Base-by-base conservation (phyloP, 2,888 invertebrate species). In the Aphidius colemani region DNA sequence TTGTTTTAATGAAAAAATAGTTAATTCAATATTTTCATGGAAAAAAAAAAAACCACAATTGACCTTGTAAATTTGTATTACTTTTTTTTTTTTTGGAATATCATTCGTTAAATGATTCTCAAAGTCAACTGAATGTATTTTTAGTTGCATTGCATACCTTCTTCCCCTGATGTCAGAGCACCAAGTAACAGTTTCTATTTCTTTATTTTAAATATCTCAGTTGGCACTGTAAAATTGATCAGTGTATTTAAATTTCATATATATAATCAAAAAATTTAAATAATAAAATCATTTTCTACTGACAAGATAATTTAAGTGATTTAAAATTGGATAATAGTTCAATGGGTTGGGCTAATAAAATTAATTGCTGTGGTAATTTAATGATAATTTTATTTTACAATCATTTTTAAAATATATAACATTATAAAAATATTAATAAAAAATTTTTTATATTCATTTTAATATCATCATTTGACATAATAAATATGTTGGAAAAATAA, bases 401-500 rank as follows among this genome's bases (percentile, higher is more conserved):
- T 13, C 5, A 30, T 30, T 30, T 30, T 30, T 2, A 30, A 30
- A 30, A 30, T 5, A 30, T 30, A 30, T 46, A 46, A n/a, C 7
- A 46, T 46, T n/a, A n/a, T 10, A 45, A n/a, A 3, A n/a, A 45
- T 10, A 45, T 45, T 45, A 10, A 10, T n/a, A 10, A 45, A 10
- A n/a, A 8, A n/a, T 2, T 3, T 46, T 9, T 10, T 10, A 9
- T 46, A 6, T 46, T n/a, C 10, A 46, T 46, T 46, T 46, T 10
- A 46, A n/a, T 46, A 4, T 39, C 39, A 10, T 18, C 40, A 11
- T 41, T 40, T 53, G 53, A 53, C 40, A 41, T 41, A 39, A 30
- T 50, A 10, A 39, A 6, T 18, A 49, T 13, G 13, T n/a, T 18
- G 18, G 2, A 64, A 59, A 10, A 64, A 66, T 62, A 69, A 70